These are phyloP conservation scores for Trisateles emortualis DNA, from an alignment of 2,888 invertebrate species.

Conservation along the genomic window DNA sequence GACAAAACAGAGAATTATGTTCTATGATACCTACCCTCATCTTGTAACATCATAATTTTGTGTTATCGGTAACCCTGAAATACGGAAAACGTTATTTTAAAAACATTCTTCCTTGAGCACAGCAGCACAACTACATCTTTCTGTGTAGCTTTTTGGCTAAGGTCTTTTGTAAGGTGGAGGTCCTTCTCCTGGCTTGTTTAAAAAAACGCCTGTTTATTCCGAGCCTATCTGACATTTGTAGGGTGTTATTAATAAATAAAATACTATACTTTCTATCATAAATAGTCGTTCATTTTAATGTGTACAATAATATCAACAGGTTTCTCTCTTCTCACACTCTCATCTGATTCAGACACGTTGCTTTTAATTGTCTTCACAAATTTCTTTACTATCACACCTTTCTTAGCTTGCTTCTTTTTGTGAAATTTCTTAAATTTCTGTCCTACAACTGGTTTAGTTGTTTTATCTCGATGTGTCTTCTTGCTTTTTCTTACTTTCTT, in stretches of 20 bases:
- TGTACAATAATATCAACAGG: constrained; percentile 68
- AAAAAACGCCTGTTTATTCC: too few relatives aligned
- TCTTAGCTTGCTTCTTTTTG: background rate
- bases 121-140: too few relatives aligned
- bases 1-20: too few relatives aligned
- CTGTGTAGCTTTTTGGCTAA: too few relatives aligned
- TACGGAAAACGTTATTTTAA: too few relatives aligned
- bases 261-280: background rate
- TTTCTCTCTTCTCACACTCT: constrained; percentile 30
- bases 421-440: background rate
- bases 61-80: too few relatives aligned
- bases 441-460: background rate
- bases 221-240: too few relatives aligned
- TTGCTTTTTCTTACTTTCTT: background rate
- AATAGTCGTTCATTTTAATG: constrained; percentile 63
- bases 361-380: constrained; percentile 19
- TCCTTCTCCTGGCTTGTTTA: too few relatives aligned
- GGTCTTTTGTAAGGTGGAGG: too few relatives aligned
- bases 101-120: too few relatives aligned
- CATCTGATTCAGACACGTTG: constrained; percentile 28
- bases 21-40: too few relatives aligned
- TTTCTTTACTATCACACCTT: background rate
- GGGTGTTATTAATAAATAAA: background rate
- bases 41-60: too few relatives aligned
- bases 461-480: background rate